Evolutionary conservation across 1,140 invertebrate species (phyloP).

Genomic region (Sycobia sp.): DNA sequence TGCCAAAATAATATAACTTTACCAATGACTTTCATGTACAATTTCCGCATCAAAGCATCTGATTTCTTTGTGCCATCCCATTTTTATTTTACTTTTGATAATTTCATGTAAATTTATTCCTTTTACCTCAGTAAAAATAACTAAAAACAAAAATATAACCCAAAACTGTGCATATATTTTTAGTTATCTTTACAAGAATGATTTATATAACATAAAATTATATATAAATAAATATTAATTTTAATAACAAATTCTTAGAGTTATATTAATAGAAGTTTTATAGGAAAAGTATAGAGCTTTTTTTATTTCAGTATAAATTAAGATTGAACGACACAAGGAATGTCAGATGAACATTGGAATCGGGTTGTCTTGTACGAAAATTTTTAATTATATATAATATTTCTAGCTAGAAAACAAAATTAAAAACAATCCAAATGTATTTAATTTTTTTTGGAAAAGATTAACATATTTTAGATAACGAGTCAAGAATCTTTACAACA

Average conservation of each 20-base stretch:
- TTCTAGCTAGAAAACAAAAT: conserved; percentile 21
- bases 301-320: conserved; percentile 17
- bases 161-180: conserved; percentile 2
- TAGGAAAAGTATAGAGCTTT: background rate
- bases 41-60: conserved; percentile 17
- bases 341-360: conserved; percentile 29
- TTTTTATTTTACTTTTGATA: background rate
- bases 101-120: conserved; percentile 13
- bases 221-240: conserved; percentile 21
- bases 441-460: background rate
- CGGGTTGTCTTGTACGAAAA: conserved; percentile 22
- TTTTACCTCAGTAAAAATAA: conserved; percentile 6
- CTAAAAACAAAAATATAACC: conserved; percentile 7
- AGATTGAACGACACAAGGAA: conserved; percentile 26
- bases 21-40: conserved; percentile 19
- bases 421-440: conserved; percentile 17
- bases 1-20: conserved; percentile 36
- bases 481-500: no score
- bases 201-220: conserved; percentile 19
- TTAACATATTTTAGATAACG: no score
- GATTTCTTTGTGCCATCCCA: conserved; percentile 27
- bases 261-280: conserved; percentile 17
- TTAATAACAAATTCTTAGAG: background rate
- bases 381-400: conserved; percentile 22
- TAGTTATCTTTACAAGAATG: conserved; percentile 9